Conservation (phyloP, 1,140 invertebrate genomes). For the Acromyrmex echinatior region DNA sequence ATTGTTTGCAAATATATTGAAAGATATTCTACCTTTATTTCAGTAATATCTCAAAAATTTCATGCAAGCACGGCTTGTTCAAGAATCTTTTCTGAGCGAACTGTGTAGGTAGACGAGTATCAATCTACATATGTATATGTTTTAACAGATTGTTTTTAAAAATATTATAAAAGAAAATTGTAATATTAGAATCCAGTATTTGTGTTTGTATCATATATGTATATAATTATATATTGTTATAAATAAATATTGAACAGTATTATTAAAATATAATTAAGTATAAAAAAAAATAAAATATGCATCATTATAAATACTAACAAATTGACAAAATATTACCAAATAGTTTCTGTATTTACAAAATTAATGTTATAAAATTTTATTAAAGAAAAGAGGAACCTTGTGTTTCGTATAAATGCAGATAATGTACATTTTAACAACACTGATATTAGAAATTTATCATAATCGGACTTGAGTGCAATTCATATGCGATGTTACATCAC, state of each 20-base stretch:
- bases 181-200: background rate
- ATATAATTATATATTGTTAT: no score
- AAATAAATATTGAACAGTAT: background rate
- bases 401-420: background rate
- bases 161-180: background rate
- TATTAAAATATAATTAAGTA: background rate
- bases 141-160: background rate
- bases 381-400: background rate
- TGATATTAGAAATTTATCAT: conserved; percentile 59
- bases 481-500: background rate
- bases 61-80: background rate
- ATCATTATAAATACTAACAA: background rate
- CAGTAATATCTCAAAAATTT: conserved; percentile 4
- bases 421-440: background rate
- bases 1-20: background rate
- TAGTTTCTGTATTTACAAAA: background rate
- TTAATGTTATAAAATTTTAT: background rate
- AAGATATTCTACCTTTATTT: conserved; percentile 10
- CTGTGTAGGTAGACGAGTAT: background rate
- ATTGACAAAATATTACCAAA: background rate
- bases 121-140: background rate
- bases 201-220: background rate
- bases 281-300: background rate
- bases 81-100: background rate
- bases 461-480: conserved; percentile 16